A percentile compares a stretch with the other conserved stretches of the same genome.
Conservation (phyloP, 2,113 vertebrate genomes). For the Protobothrops mucrosquamatus region DNA sequence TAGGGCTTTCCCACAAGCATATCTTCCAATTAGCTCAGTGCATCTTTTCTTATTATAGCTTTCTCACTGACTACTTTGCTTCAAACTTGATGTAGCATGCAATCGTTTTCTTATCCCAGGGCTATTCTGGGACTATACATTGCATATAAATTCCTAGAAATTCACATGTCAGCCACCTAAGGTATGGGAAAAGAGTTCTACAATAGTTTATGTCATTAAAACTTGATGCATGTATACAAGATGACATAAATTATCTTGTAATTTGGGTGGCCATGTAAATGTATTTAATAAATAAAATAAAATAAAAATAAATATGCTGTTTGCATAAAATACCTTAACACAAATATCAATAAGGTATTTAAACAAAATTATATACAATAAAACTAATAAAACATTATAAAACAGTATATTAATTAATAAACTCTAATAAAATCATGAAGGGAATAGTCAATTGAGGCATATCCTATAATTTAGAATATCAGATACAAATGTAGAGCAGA, state of each 20-base stretch:
- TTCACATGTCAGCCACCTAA: not conserved
- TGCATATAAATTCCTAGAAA: not conserved
- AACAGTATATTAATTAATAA: too few relatives aligned
- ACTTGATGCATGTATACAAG: not conserved
- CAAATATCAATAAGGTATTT: not conserved
- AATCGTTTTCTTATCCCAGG: not conserved
- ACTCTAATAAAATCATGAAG: not conserved
- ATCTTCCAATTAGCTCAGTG: not conserved
- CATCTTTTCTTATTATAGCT: not conserved
- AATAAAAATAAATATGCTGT: not conserved
- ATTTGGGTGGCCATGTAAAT: not conserved
- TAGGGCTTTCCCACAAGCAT: not conserved
- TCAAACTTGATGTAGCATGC: not conserved
- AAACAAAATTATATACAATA: not conserved
- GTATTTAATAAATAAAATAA: not conserved
- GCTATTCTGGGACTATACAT: not conserved
- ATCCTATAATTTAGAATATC: not conserved
- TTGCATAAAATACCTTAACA: not conserved
- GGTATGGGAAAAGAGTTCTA: not conserved
- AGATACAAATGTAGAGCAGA: not conserved
- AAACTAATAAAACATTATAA: not conserved
- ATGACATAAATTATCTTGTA: not conserved
- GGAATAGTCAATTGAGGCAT: not conserved
- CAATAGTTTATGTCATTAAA: not conserved
- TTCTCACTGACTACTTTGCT: not conserved